A percentile compares a stretch with the other conserved stretches of the same genome.
phyloP scores from a whole-genome alignment of 2,888 invertebrate species.

The Brachycybe producta region DNA sequence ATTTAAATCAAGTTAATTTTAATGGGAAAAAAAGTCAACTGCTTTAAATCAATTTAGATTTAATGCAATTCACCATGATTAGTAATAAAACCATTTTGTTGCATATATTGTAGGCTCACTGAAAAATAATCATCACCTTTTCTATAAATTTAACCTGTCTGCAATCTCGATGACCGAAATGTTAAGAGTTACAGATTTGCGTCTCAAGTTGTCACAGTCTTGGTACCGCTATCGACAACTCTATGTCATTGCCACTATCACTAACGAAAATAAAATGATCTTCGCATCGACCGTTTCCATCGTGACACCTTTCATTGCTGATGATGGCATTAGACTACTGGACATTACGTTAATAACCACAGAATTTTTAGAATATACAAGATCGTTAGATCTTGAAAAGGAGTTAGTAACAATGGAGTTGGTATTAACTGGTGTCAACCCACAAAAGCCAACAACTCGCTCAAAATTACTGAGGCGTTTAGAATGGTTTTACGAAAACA shows the following conservation, averaged over 20 bases:
- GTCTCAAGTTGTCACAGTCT: not conserved
- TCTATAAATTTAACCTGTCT: constrained; percentile 15
- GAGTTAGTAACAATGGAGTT: constrained; percentile 9
- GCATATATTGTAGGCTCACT: not conserved
- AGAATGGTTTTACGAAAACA: not conserved
- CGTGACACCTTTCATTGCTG: not conserved
- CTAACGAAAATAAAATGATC: not conserved
- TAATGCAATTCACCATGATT: too few relatives aligned
- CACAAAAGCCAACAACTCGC: not conserved
- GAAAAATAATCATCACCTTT: not conserved
- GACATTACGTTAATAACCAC: not conserved
- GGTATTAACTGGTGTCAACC: not conserved
- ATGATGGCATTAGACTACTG: not conserved
- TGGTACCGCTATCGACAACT: not conserved
- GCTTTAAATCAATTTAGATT: too few relatives aligned
- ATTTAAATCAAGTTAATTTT: too few relatives aligned
- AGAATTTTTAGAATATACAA: constrained; percentile 1
- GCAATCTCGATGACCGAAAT: not conserved
- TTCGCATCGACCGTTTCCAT: constrained; percentile 1
- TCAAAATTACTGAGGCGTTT: constrained; percentile 5
- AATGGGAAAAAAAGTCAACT: too few relatives aligned
- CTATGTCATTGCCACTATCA: not conserved
- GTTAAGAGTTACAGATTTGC: constrained; percentile 1
- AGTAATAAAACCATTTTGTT: too few relatives aligned
- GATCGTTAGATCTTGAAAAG: not conserved